These are phyloP conservation scores for Zoanthus sociatus DNA, from an alignment of 92 coral and sea anemone genomes.

Conservation along the genomic window DNA sequence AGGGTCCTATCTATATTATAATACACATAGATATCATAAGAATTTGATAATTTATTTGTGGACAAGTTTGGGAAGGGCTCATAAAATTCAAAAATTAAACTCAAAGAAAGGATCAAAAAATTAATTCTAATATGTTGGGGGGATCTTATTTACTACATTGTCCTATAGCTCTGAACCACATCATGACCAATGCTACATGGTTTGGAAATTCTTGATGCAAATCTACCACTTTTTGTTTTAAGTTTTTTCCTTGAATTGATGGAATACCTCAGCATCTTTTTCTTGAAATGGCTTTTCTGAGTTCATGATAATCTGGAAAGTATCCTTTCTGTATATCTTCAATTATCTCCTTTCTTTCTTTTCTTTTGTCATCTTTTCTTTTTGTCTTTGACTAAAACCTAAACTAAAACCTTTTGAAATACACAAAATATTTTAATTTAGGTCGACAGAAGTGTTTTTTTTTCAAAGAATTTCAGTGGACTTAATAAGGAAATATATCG, in stretches of 20 bases:
- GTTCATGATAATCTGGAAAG: slow-evolving; percentile 86
- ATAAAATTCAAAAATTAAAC: no score
- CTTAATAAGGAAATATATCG: neutral
- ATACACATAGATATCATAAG: no score
- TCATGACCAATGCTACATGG: slow-evolving; percentile 76
- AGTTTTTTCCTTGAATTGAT: slow-evolving; percentile 69
- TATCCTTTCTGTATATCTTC: slow-evolving; percentile 90
- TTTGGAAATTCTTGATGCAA: slow-evolving; percentile 75
- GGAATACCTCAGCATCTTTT: slow-evolving; percentile 80
- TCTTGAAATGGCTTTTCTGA: no score
- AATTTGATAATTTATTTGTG: no score
- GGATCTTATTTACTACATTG: slow-evolving; percentile 34
- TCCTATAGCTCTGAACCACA: slow-evolving; percentile 95
- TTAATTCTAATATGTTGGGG: no score
- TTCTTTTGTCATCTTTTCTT: slow-evolving; percentile 46
- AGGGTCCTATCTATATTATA: no score
- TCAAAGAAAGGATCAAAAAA: no score
- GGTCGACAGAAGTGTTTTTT: neutral
- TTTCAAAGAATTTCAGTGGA: neutral
- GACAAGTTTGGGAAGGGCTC: no score
- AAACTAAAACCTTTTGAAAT: neutral
- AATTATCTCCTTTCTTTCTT: slow-evolving; percentile 77
- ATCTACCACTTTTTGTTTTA: slow-evolving; percentile 63
- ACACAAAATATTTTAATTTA: neutral
- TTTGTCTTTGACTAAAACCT: slow-evolving; percentile 16